Base-by-base conservation (phyloP, 1,140 invertebrate species). In the Leptopilina clavipes region DNA sequence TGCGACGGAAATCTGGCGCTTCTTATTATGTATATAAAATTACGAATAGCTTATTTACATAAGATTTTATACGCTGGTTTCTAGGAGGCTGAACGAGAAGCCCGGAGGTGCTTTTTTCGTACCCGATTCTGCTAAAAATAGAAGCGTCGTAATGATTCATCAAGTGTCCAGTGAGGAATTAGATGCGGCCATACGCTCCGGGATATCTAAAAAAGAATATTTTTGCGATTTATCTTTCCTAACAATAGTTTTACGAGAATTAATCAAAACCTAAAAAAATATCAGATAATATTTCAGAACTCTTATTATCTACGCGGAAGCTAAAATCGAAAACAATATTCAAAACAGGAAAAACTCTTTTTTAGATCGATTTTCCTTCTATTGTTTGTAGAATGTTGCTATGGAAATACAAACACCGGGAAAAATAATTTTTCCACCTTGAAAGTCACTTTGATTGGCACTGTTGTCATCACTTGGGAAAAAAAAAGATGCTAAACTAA, bases 81-180 rank as follows among this genome's bases (percentile, higher is more conserved):
- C 59, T 11, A 65, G 59, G 25, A 65, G 59, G 59, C 25, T 22
- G 22, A 59, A 22, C 12, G 56, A 12, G 56, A 65, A 65, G 59
- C 59, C 59, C 59, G 59, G 59, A 31, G 48, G 11, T 25, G 48
- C 31, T 76, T 76, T 76, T 76, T 76, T 71, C 37, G 43, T 52
- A 40, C 45, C 44, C 59, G 22, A 73, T 70, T 77, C 54, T 40
- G 56, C 45, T 77, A 77, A 54, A 77, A 73, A 77, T 71, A 77
- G 45, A 12, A 37, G 25, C 19, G 59, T 65, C 12, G 59, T 11
- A 65, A 65, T 65, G 59, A 65, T 65, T 65, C 59, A 65, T 65
- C 59, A 65, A 65, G 59, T 65, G 59, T 65, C 59, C 59, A 65
- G 59, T 22, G 56, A 59, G 56, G 18, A 59, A 59, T 65, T 31